phyloP scores from a whole-genome alignment of 2,113 vertebrate genomes.

The Bos indicus region DNA sequence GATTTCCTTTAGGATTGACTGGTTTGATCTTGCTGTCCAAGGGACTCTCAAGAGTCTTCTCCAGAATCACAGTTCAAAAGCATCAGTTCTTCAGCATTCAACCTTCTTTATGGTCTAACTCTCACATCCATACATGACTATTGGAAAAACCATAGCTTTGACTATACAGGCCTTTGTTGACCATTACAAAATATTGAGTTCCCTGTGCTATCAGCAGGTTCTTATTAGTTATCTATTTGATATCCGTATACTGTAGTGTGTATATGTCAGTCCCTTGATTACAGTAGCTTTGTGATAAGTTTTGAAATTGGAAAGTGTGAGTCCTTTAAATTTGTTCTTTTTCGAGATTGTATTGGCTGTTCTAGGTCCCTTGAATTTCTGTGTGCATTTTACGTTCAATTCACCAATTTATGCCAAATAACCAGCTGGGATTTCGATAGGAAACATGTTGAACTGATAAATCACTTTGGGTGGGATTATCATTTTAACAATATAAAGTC shows the following conservation, averaged over 20 bases:
- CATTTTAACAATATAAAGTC: not conserved
- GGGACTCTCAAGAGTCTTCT: not conserved
- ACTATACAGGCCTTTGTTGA: not conserved
- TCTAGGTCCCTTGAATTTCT: not conserved
- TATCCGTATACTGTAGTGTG: not conserved
- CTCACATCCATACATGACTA: not conserved
- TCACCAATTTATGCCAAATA: not conserved
- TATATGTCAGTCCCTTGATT: not conserved
- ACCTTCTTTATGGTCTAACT: not conserved
- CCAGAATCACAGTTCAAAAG: not conserved
- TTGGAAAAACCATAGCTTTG: not conserved
- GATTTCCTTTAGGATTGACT: not conserved
- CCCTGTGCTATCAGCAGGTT: not conserved
- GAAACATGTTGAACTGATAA: not conserved
- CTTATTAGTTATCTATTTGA: not conserved
- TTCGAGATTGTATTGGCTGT: not conserved
- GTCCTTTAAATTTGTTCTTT: not conserved
- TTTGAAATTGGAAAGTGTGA: not conserved
- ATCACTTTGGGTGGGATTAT: not conserved
- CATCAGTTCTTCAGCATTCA: not conserved
- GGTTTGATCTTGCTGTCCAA: not conserved
- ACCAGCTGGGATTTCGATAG: not conserved
- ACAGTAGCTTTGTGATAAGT: not conserved
- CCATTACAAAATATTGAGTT: not conserved
- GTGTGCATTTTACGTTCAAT: not conserved